Evolutionary conservation across 2,113 vertebrate genomes (phyloP), one percentile per base, ranked within the genome.

Genomic region (Mormyrus iriodes): DNA sequence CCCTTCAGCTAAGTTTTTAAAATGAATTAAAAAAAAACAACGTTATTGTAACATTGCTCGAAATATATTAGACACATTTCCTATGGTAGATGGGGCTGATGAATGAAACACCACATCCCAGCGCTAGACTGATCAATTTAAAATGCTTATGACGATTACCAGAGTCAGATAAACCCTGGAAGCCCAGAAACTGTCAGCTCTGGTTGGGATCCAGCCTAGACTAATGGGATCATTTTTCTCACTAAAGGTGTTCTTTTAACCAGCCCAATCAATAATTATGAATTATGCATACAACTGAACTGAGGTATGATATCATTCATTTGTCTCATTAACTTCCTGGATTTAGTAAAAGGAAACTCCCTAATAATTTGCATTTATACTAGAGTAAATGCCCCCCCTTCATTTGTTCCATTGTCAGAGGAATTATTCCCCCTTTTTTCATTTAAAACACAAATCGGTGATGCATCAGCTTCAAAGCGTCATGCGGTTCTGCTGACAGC

Each of bases 171-270:
- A 96, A 94, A 97, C 95, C 95, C 96, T 93, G 93, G 95, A 96
- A 95, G 94, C 95, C 90, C 94, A 91, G 94, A 97, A 97, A 98
- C 97, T 98, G 97, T 97, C 97, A 98, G 96, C 90, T 96, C 95
- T 96, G 96, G 97, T 97, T 97, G 97, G 97, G 96, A 98, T 97
- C 97, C 97, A 97, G 97, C 95, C 96, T 94, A 92, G 84, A 89
- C 96, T 99, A 98, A 98, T 98, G 96, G 96, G 96, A 97, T 98
- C 93, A 97, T 99, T 98, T 98, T 97, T 98, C 97, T 97, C 96
- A 94, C 95, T 94, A 97, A 97, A 98, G 96, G 95, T 97, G 96
- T 96, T 96, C 96, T 95, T 97, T 97, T 96, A 96, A 96, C 94
- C 94, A 96, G 95, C 93, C 92, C 95, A 97, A 97, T 98, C 97